phyloP scores from a whole-genome alignment of 1,140 invertebrate species.

The Epicauta chinensis region DNA sequence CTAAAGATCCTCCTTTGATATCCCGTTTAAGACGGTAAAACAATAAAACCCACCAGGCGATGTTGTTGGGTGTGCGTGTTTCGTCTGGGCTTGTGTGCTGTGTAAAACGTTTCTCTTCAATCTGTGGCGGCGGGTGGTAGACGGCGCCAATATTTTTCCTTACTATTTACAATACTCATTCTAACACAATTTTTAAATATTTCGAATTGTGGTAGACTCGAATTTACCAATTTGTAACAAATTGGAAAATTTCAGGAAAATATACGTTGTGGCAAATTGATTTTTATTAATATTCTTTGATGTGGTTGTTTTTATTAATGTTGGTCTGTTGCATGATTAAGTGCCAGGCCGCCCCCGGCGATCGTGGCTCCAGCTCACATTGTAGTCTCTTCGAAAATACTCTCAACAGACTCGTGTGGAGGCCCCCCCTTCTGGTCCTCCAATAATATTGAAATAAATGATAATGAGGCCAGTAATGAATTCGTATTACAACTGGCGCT shows the following conservation, averaged over 20 bases:
- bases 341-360: conserved; percentile 14
- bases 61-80: conserved; percentile 27
- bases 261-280: too few species aligned
- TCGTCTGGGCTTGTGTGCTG: conserved; percentile 18
- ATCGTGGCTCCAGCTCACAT: conserved; percentile 8
- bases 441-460: conserved; percentile 16
- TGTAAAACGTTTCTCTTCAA: too few species aligned
- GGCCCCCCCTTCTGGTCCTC: neutral
- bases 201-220: too few species aligned
- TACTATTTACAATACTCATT: neutral
- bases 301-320: too few species aligned
- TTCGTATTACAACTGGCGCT: conserved; percentile 15
- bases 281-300: too few species aligned
- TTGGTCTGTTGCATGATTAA: conserved; percentile 6
- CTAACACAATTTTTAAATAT: too few species aligned
- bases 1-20: conserved; percentile 1
- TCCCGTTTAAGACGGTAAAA: conserved; percentile 30
- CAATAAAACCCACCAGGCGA: conserved; percentile 34
- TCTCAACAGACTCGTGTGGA: too few species aligned
- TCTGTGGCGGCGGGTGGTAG: conserved; percentile 26
- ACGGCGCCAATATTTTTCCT: conserved; percentile 25
- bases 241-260: too few species aligned
- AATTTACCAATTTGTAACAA: too few species aligned
- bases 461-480: conserved; percentile 16
- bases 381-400: neutral